Evolutionary conservation across 30 jellyfish, hydroid and myxozoan species (phyloP).

Genomic region (Mastigias papua): DNA sequence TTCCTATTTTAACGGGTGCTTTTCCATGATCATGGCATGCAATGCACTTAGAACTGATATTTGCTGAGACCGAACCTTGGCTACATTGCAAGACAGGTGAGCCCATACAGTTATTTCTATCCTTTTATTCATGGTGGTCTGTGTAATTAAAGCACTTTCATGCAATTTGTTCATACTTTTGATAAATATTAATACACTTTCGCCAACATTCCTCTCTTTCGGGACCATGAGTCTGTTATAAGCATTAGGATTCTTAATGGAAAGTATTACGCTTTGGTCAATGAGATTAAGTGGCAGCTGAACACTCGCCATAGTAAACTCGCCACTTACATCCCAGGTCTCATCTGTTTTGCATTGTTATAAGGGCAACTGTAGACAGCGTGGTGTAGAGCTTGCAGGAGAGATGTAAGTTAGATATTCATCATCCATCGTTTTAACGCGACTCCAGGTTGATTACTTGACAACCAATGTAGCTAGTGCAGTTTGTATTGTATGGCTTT

Average conservation of each 20-base stretch:
- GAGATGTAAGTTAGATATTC: neutral
- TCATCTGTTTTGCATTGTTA: neutral
- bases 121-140: constrained; percentile 37
- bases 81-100: constrained; percentile 30
- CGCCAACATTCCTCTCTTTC: neutral
- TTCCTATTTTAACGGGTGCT: too few species aligned
- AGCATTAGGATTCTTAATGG: neutral
- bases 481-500: too few species aligned
- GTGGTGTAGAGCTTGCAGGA: neutral
- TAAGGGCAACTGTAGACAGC: neutral
- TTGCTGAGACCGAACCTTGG: too few species aligned
- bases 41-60: too few species aligned
- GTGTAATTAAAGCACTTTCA: constrained; percentile 12
- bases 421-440: neutral
- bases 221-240: constrained; percentile 10
- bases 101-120: neutral
- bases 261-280: constrained; percentile 17
- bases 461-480: too few species aligned
- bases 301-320: neutral
- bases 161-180: neutral
- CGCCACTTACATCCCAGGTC: neutral
- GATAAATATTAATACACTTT: constrained; percentile 44
- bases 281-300: constrained; percentile 37
- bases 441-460: neutral
- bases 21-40: too few species aligned